Percentiles rank a stretch among this genome's conserved stretches.
These are phyloP conservation scores for Anolis sagrei DNA, from an alignment of 2,113 vertebrate genomes.

Conservation along the genomic window DNA sequence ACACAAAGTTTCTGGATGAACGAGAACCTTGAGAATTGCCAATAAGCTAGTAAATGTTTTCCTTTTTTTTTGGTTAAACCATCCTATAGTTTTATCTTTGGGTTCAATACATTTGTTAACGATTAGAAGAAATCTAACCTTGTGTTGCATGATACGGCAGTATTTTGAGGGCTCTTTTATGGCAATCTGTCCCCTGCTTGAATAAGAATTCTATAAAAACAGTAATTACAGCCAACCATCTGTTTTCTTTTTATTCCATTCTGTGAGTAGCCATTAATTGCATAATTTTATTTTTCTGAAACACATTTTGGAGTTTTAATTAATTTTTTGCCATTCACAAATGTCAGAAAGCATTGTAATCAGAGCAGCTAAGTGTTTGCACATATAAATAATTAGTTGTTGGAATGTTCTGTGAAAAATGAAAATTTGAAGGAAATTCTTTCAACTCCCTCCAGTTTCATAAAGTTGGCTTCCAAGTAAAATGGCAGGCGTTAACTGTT, in stretches of 20 bases:
- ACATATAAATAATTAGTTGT: constrained; percentile 37
- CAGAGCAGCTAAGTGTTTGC: neutral
- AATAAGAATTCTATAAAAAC: constrained; percentile 37
- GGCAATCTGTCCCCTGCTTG: constrained; percentile 25
- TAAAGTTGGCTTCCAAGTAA: neutral
- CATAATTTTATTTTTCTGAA: constrained; percentile 30
- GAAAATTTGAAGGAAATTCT: neutral
- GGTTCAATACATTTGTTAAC: constrained; percentile 39
- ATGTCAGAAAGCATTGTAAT: neutral
- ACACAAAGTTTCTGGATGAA: constrained; percentile 25
- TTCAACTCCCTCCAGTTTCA: constrained; percentile 13
- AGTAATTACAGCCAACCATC: constrained; percentile 42
- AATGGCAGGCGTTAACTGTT: neutral
- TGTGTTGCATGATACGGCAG: constrained; percentile 28
- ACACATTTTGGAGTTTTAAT: constrained; percentile 40
- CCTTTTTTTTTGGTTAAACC: neutral
- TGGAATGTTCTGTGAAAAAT: constrained; percentile 17
- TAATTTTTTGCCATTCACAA: constrained; percentile 11
- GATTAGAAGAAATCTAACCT: constrained; percentile 47
- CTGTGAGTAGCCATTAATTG: constrained; percentile 17
- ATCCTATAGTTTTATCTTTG: constrained; percentile 37
- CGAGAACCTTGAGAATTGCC: neutral
- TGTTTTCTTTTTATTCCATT: constrained; percentile 41
- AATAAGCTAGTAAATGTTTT: constrained; percentile 4
- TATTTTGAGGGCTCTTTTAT: constrained; percentile 37